Evolutionary conservation across 2,888 invertebrate genomes (phyloP).

Genomic region (Protula sp.): DNA sequence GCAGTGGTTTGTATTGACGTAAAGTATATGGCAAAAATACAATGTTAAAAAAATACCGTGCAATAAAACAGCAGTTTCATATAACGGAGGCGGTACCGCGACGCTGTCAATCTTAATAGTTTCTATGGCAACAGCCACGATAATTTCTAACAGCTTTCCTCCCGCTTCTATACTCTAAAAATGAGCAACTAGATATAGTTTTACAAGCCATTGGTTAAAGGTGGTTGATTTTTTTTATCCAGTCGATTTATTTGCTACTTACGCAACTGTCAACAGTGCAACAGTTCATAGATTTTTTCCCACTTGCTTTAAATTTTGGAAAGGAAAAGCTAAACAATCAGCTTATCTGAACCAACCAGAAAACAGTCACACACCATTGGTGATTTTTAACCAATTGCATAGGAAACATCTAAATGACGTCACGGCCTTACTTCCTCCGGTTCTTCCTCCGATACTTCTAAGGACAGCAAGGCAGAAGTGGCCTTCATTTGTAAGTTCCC

Average conservation of each 20-base stretch:
- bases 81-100: constrained; percentile 18
- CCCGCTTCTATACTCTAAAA: constrained; percentile 13
- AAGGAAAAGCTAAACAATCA: too few species aligned
- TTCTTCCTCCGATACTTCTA: constrained; percentile 1
- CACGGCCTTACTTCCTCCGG: too few species aligned
- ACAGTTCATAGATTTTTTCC: too few species aligned
- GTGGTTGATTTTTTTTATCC: too few species aligned
- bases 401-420: too few species aligned
- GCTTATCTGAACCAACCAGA: background rate
- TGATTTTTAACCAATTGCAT: too few species aligned
- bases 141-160: constrained; percentile 17
- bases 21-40: too few species aligned
- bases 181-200: background rate
- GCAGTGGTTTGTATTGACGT: too few species aligned
- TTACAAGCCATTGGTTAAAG: too few species aligned
- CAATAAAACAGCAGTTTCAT: constrained; percentile 24
- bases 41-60: constrained; percentile 27
- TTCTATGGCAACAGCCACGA: constrained; percentile 22
- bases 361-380: background rate
- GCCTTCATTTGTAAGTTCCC: constrained; percentile 3
- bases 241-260: too few species aligned
- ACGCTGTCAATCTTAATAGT: constrained; percentile 18
- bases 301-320: too few species aligned
- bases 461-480: constrained; percentile 5
- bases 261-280: too few species aligned